phyloP scores from a whole-genome alignment of 2,797 vertebrate species.

The Thalassophryne amazonica region DNA sequence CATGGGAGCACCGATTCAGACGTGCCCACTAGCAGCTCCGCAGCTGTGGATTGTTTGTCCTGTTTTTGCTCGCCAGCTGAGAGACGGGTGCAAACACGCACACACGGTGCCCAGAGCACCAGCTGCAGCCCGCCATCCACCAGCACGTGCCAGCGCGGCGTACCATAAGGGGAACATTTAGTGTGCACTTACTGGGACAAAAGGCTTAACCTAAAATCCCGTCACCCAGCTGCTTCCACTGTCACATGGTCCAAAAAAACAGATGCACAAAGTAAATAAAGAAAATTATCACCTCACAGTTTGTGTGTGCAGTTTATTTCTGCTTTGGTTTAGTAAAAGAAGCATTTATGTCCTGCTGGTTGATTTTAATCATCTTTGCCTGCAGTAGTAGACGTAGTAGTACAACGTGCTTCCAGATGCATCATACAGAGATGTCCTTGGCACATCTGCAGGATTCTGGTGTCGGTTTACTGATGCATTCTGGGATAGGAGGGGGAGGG shows the following conservation, averaged over 20 bases:
- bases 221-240: constrained; percentile 64
- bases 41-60: no score
- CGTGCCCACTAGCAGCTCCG: no score
- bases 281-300: constrained; percentile 30
- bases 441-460: constrained; percentile 72
- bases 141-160: constrained; percentile 48
- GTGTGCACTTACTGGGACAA: constrained; percentile 26
- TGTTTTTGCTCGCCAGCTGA: constrained; percentile 3
- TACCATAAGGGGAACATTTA: constrained; percentile 42
- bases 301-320: background rate
- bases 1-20: no score
- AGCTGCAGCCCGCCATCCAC: constrained; percentile 59
- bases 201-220: constrained; percentile 66
- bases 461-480: constrained; percentile 77
- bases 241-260: constrained; percentile 68
- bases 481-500: constrained; percentile 32
- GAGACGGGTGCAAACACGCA: background rate
- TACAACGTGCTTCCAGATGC: constrained; percentile 71
- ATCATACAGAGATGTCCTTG: constrained; percentile 69
- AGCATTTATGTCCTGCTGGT: background rate
- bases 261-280: constrained; percentile 56
- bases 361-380: no score
- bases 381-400: no score
- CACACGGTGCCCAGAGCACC: constrained; percentile 30
- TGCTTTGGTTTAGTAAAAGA: background rate